Percentiles rank a stretch among this genome's conserved stretches.
These are phyloP conservation scores for Pomatostomus ruficeps DNA, from an alignment of 2,113 vertebrate species.

Conservation along the genomic window DNA sequence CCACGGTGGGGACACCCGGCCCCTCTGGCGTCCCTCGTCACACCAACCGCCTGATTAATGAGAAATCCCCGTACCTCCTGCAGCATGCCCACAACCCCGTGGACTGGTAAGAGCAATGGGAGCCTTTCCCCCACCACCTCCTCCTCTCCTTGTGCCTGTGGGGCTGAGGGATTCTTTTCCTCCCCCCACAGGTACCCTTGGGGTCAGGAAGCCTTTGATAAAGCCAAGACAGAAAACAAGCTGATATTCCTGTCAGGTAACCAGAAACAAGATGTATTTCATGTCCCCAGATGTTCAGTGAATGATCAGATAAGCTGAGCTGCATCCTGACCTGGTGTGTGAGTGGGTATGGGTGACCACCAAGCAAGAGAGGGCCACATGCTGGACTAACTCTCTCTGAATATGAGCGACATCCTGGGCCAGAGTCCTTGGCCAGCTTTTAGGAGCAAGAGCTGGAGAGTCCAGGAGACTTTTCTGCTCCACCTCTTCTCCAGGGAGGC, in stretches of 20 bases:
- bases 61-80: conserved; percentile 88
- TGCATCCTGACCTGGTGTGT: background rate
- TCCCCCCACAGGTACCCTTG: conserved; percentile 82
- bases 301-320: background rate
- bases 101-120: conserved; percentile 80
- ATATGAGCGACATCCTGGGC: background rate
- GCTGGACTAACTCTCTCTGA: background rate
- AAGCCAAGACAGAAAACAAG: conserved; percentile 87
- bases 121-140: background rate
- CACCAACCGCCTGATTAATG: conserved; percentile 81
- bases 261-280: background rate
- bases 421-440: background rate
- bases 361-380: accelerated
- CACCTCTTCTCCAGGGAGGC: background rate
- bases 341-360: background rate
- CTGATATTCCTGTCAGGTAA: conserved; percentile 92
- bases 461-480: background rate
- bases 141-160: accelerated
- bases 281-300: accelerated
- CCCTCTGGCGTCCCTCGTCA: background rate
- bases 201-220: conserved; percentile 91
- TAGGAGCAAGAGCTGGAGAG: background rate
- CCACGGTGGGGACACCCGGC: conserved; percentile 65
- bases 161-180: background rate
- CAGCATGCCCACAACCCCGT: conserved; percentile 95